These are phyloP conservation scores for Diaperis boleti DNA, from an alignment of 2,888 invertebrate species.

Conservation along the genomic window DNA sequence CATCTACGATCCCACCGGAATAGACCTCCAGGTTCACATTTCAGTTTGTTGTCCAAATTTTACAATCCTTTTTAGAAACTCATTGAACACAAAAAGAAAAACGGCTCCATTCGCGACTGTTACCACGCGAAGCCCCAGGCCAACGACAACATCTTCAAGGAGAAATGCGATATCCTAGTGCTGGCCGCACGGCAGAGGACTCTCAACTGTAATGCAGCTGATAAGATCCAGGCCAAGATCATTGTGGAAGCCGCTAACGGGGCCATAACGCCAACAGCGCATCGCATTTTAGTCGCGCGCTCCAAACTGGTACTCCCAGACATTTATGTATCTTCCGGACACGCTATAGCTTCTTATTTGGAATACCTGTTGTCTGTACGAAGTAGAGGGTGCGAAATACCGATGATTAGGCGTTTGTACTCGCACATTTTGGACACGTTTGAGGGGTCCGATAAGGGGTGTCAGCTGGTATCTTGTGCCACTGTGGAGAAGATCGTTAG, in stretches of 20 bases:
- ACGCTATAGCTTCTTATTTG: conserved; percentile 58
- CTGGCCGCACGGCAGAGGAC: conserved; percentile 60
- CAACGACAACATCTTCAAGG: conserved; percentile 54
- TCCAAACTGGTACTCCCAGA: conserved; percentile 61
- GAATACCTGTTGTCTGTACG: conserved; percentile 57
- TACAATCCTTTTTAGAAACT: conserved; percentile 49
- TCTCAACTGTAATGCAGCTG: conserved; percentile 58
- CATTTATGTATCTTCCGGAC: conserved; percentile 59
- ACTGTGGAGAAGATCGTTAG: conserved; percentile 27
- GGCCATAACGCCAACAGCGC: conserved; percentile 60
- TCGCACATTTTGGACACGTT: conserved; percentile 30
- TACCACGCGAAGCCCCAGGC: conserved; percentile 50
- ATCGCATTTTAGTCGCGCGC: conserved; percentile 57
- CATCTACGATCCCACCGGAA: conserved; percentile 58
- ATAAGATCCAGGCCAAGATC: conserved; percentile 60
- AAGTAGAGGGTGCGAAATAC: neutral
- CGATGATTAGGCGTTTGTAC: conserved; percentile 18
- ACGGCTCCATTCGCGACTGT: conserved; percentile 54
- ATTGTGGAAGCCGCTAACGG: conserved; percentile 62
- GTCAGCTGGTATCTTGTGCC: conserved; percentile 25
- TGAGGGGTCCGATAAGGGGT: neutral
- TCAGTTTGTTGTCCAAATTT: too few species aligned
- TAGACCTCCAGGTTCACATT: conserved; percentile 54
- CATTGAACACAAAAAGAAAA: conserved; percentile 51
- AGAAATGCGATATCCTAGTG: conserved; percentile 61